A percentile compares a stretch with the other conserved stretches of the same genome.
These are phyloP conservation scores for Ennomos fuscantarius DNA, from an alignment of 2,888 invertebrate species.

Conservation along the genomic window DNA sequence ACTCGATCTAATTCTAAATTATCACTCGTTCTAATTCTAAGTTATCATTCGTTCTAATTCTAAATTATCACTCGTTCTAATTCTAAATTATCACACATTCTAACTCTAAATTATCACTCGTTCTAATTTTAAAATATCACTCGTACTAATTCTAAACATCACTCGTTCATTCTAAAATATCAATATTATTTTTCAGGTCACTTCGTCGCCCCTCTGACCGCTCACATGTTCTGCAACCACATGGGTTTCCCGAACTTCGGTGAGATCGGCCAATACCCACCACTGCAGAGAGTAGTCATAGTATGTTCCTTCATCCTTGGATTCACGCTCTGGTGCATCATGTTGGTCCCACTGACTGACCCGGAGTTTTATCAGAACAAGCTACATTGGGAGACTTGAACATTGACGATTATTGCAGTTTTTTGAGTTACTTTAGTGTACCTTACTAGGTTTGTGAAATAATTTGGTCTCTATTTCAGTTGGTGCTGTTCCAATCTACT, in stretches of 20 bases:
- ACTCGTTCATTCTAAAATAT: no score
- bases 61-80: no score
- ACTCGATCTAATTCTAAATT: no score
- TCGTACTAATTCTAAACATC: no score
- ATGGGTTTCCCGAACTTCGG: constrained; percentile 97
- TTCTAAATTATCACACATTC: no score
- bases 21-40: no score
- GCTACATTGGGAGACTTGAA: constrained; percentile 82
- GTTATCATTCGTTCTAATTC: no score
- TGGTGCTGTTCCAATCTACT: background rate
- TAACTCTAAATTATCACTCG: no score
- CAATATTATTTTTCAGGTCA: constrained; percentile 87
- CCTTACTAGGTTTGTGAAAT: no score
- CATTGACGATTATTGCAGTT: background rate
- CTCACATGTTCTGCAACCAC: constrained; percentile 98
- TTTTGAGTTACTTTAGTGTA: no score
- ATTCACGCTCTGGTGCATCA: constrained; percentile 89
- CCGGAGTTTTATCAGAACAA: constrained; percentile 87
- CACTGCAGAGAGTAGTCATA: constrained; percentile 85
- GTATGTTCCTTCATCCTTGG: constrained; percentile 90
- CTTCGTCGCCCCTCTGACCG: constrained; percentile 93
- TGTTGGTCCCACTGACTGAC: constrained; percentile 91
- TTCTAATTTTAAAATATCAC: no score
- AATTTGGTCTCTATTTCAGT: no score
- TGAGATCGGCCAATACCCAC: constrained; percentile 75